Percentiles rank a stretch among this genome's conserved stretches.
These are phyloP conservation scores for Diaphora mendica DNA, from an alignment of 2,888 invertebrate genomes.

Conservation along the genomic window DNA sequence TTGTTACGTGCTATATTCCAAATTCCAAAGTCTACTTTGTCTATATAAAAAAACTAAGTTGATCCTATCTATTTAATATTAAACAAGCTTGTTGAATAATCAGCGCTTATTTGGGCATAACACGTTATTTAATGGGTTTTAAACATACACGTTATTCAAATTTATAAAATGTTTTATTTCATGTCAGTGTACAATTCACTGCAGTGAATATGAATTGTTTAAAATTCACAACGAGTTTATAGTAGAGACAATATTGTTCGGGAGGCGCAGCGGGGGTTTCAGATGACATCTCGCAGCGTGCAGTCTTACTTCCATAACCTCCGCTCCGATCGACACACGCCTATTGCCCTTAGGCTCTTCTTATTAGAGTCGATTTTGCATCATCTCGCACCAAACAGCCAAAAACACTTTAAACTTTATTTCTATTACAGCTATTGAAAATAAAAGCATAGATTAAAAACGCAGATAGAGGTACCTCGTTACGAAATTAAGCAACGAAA, in stretches of 20 bases:
- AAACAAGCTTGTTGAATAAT: slow-evolving; percentile 51
- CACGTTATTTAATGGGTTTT: slow-evolving; percentile 56
- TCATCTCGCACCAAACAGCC: slow-evolving; percentile 46
- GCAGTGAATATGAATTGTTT: slow-evolving; percentile 81
- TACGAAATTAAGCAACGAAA: slow-evolving; percentile 83
- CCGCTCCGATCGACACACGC: slow-evolving; percentile 48
- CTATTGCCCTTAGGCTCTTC: slow-evolving; percentile 29
- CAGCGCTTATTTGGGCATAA: slow-evolving; percentile 54
- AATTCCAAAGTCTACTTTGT: background rate
- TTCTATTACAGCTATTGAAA: slow-evolving; percentile 76
- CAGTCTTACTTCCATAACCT: slow-evolving; percentile 74
- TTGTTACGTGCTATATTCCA: background rate
- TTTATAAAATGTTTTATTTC: slow-evolving; percentile 56
- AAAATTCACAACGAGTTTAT: slow-evolving; percentile 81
- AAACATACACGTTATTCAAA: slow-evolving; percentile 53
- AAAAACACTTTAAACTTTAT: slow-evolving; percentile 66
- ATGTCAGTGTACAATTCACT: slow-evolving; percentile 63
- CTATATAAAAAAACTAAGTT: slow-evolving; percentile 25
- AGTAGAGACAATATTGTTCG: slow-evolving; percentile 85
- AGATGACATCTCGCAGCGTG: slow-evolving; percentile 86
- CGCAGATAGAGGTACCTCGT: slow-evolving; percentile 72
- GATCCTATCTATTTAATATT: slow-evolving; percentile 44
- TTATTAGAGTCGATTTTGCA: slow-evolving; percentile 44
- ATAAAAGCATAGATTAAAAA: slow-evolving; percentile 81
- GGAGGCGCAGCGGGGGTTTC: slow-evolving; percentile 80